phyloP scores from a whole-genome alignment of 2,113 vertebrate species.

The Phylloscopus whistleri region DNA sequence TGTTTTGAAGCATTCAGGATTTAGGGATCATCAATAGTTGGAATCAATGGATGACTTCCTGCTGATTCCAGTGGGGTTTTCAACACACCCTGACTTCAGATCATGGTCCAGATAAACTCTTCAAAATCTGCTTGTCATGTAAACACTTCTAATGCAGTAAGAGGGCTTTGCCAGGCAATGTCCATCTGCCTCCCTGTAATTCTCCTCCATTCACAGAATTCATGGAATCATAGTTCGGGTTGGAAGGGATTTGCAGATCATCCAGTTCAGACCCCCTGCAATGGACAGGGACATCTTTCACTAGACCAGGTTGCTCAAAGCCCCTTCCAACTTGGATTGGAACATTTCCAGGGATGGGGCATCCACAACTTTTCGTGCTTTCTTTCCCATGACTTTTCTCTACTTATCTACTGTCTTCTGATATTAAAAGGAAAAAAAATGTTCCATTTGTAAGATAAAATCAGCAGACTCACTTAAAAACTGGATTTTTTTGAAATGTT shows the following conservation, averaged over 20 bases:
- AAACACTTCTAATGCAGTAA: neutral
- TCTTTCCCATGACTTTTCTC: neutral
- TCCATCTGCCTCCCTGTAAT: neutral
- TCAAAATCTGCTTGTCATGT: neutral
- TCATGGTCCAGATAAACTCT: neutral
- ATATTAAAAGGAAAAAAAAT: neutral
- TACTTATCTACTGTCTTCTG: neutral
- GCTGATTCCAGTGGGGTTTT: neutral
- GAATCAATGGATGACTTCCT: neutral
- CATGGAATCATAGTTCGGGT: neutral
- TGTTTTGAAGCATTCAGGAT: neutral
- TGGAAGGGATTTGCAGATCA: neutral
- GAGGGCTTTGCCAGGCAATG: neutral
- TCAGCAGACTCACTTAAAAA: neutral
- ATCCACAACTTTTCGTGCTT: neutral
- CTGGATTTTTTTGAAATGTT: rapidly evolving
- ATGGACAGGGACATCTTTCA: neutral
- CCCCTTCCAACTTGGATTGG: neutral
- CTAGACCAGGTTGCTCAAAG: neutral
- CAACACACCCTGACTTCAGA: neutral
- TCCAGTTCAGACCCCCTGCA: neutral
- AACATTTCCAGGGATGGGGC: neutral
- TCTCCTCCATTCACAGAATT: neutral
- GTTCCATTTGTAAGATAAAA: neutral
- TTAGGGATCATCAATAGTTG: neutral